Evolutionary conservation across 2,113 vertebrate species (phyloP).

Genomic region (Mesitornis unicolor): DNA sequence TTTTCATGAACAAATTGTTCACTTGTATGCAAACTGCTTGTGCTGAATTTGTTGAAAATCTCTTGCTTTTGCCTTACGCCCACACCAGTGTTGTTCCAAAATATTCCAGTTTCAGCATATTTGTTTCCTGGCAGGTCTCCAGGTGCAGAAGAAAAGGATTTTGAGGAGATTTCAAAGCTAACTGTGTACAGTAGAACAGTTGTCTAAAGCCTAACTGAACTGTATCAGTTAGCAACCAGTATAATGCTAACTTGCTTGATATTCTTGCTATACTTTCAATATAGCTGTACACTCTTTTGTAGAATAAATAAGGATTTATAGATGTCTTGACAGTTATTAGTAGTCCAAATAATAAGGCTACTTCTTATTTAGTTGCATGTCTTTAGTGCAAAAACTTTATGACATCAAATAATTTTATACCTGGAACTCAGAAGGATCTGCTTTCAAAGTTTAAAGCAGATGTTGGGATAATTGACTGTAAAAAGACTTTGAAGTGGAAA

Average conservation of each 20-base stretch:
- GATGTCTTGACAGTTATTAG: background rate
- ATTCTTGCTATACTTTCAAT: background rate
- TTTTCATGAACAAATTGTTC: slow-evolving; percentile 38
- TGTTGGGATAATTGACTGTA: background rate
- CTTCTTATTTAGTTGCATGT: background rate
- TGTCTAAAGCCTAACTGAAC: background rate
- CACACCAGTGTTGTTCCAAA: background rate
- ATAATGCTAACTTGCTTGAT: background rate
- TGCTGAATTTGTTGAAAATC: background rate
- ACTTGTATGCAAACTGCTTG: slow-evolving; percentile 20
- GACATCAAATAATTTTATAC: background rate
- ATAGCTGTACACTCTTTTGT: background rate
- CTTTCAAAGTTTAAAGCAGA: background rate
- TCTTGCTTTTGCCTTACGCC: background rate
- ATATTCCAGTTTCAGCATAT: background rate
- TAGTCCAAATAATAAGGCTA: background rate
- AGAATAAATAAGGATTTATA: background rate
- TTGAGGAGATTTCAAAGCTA: background rate
- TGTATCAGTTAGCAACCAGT: background rate
- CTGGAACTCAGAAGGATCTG: background rate
- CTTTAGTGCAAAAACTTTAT: background rate
- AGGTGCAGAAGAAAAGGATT: background rate
- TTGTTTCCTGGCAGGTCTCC: background rate
- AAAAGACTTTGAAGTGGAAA: background rate
- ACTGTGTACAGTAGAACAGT: background rate